Evolutionary conservation across 2,113 vertebrate genomes (phyloP), one percentile per base, ranked within the genome.

Genomic region (Lycaon pictus): DNA sequence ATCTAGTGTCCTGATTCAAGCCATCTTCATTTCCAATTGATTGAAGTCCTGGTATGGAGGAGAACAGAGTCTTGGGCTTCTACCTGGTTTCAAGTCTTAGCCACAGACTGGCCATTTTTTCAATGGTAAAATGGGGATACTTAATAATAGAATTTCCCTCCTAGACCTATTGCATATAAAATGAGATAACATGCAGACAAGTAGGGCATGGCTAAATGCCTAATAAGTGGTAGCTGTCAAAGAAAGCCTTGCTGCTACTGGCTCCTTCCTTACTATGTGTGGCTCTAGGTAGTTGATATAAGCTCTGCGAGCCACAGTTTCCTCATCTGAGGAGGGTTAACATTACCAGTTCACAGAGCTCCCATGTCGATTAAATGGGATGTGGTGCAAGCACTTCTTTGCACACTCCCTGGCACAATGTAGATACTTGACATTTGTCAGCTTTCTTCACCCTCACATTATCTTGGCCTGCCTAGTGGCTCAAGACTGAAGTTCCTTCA

Each of bases 31-130:
- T 88, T 84, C 56, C 12, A 2, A 51, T 48, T 25, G 22, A 51
- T 0, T 69, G 11, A 7, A 19, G 63, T 43, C 55, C 7, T 17
- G 9, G 11, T 35, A 32, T 13, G 23, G 55, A 48, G 48, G 67
- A 62, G 48, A 86, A 60, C 37, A 60, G 71, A 29, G 23, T 60
- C 60, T 72, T 58, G 37, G 69, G 19, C 53, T 88, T 13, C 90
- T 58, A 17, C n/a, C 56, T 88, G 72, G 22, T 27, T 93, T 97
- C 88, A 90, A 80, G 7, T 79, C 56, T 58, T 94, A 85, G 88
- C 11, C 27, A 72, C 8, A 37, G 62, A 53, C 9, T 90, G 62
- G 91, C 25, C n/a, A 74, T 95, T 58, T 90, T 77, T 80, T 77
- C 84, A 94, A 15, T 9, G 35, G 56, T 92, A 90, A 93, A 88